Evolutionary conservation across 2,888 invertebrate genomes (phyloP).

Genomic region (Chromoteleia sp.): DNA sequence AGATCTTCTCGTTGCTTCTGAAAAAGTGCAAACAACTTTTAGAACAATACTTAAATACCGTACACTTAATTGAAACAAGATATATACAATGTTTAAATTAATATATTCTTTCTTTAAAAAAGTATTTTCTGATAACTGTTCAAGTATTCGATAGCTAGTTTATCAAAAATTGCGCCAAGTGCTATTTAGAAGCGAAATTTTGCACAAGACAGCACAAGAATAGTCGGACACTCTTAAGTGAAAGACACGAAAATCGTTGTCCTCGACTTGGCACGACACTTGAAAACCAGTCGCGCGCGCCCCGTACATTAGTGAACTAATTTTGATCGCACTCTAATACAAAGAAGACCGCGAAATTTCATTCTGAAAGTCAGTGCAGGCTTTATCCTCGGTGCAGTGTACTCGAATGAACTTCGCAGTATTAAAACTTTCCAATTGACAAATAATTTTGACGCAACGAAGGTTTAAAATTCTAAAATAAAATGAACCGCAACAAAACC

Average conservation of each 20-base stretch:
- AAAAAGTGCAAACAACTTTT: slow-evolving; percentile 71
- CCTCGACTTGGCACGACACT: slow-evolving; percentile 29
- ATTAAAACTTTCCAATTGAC: too few relatives aligned
- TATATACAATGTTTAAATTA: too few relatives aligned
- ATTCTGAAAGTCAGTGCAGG: slow-evolving; percentile 8
- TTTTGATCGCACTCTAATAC: slow-evolving; percentile 12
- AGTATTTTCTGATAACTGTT: too few relatives aligned
- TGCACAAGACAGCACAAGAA: slow-evolving; percentile 20
- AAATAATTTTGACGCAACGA: too few relatives aligned
- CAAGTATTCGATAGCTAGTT: too few relatives aligned
- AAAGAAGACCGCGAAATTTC: slow-evolving; percentile 1
- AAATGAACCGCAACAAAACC: too few relatives aligned
- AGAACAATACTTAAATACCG: not conserved
- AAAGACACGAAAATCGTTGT: slow-evolving; percentile 29
- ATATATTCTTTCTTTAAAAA: too few relatives aligned
- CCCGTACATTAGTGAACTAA: slow-evolving; percentile 14
- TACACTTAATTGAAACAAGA: not conserved
- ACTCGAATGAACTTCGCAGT: not conserved
- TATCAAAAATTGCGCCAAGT: too few relatives aligned
- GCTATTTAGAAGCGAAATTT: slow-evolving; percentile 28
- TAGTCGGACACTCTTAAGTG: slow-evolving; percentile 13
- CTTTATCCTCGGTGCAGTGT: not conserved
- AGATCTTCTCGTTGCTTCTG: slow-evolving; percentile 85
- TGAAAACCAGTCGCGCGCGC: slow-evolving; percentile 1
- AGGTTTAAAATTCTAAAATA: too few relatives aligned